Base-by-base conservation (phyloP, 2,888 invertebrate genomes). In the Notodromas monacha region DNA sequence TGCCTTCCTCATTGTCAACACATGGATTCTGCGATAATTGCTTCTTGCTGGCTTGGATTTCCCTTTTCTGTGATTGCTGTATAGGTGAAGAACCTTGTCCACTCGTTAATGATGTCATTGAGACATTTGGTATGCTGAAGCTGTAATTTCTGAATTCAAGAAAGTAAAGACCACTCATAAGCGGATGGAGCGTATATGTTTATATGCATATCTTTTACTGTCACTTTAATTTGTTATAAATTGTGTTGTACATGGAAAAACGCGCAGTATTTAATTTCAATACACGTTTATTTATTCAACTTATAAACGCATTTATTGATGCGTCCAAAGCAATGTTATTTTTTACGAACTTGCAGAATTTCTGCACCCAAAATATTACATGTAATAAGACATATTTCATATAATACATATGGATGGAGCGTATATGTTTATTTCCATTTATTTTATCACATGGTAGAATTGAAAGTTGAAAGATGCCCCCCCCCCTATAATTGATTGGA, bases 1-100 rank as follows among this genome's bases (percentile, higher is more conserved):
- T 21, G 21, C 21, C 21, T 21, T 21, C 21, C 21, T 21, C n/a
- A 21, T 21, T 21, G 21, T 21, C 21, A 21, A 21, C 21, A 21
- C 21, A 21, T 21, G 21, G 21, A 21, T 21, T 21, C 21, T 21
- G 21, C 21, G 21, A 21, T 21, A 21, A 21, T 21, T 21, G 21
- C 21, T 21, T 21, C 21, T 21, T 21, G 21, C 21, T 21, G 21
- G n/a, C 21, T 21, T 21, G 21, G 21, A 21, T 21, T 21, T 21
- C 21, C 21, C 21, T 21, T 21, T 21, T 21, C 21, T 21, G 21
- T 21, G 21, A 21, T 21, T 21, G 21, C 21, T 21, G 21, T 21
- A 21, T 21, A 21, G 21, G 21, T 21, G 21, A 21, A 21, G 21
- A 21, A 21, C 21, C 21, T 21, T 21, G 21, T 21, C 21, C 21